A percentile compares a stretch with the other conserved stretches of the same genome.
Conservation (phyloP, 2,888 invertebrate species). For the Agrochola litura region DNA sequence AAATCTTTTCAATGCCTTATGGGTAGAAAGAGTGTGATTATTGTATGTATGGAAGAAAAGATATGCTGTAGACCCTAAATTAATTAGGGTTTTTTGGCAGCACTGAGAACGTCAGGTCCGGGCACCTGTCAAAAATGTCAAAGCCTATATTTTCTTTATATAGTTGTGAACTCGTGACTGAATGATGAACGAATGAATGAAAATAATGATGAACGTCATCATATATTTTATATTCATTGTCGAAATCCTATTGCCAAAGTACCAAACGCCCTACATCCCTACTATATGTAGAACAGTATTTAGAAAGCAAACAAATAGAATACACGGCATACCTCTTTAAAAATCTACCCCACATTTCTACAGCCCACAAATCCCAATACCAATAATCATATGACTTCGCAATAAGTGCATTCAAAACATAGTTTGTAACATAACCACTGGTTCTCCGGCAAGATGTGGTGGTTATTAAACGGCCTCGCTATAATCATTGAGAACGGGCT, state of each 20-base stretch:
- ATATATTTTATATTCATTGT: no score
- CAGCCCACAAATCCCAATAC: not conserved
- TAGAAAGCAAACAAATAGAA: constrained; percentile 28
- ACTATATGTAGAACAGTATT: not conserved
- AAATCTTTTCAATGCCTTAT: not conserved
- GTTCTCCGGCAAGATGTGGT: constrained; percentile 23
- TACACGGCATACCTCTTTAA: constrained; percentile 14
- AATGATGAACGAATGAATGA: no score
- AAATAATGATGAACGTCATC: no score
- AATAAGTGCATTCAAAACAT: constrained; percentile 37
- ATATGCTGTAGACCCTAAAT: no score
- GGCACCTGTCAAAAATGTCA: no score
- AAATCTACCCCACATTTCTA: constrained; percentile 24
- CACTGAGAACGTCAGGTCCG: no score
- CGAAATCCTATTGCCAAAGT: no score
- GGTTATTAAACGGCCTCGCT: constrained; percentile 46
- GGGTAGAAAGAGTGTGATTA: not conserved
- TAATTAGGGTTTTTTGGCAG: no score
- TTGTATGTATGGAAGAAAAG: not conserved
- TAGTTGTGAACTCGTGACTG: no score
- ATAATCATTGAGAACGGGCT: constrained; percentile 51
- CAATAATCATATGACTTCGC: constrained; percentile 34
- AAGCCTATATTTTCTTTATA: no score
- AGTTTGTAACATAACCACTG: constrained; percentile 53
- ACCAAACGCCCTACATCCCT: not conserved